These are phyloP conservation scores for Drosophila greeni DNA, from an alignment of 2,888 invertebrate genomes.

Conservation along the genomic window DNA sequence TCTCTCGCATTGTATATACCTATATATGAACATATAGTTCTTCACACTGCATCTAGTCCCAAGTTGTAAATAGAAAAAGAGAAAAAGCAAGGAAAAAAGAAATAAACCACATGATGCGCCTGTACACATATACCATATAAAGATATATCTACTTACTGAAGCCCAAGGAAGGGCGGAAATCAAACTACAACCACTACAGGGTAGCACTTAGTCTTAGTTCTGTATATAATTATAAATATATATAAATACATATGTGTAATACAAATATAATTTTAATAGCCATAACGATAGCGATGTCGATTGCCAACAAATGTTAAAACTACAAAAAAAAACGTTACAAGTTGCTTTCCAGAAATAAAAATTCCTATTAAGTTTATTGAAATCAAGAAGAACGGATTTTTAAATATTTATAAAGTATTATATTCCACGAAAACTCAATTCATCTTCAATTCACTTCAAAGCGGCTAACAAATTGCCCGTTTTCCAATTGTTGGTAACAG, in stretches of 20 bases:
- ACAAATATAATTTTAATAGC: constrained; percentile 10
- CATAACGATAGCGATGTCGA: constrained; percentile 29
- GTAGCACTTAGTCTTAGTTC: constrained; percentile 28
- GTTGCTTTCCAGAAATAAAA: constrained; percentile 64
- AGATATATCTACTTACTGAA: constrained; percentile 6
- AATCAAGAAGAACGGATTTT: not conserved
- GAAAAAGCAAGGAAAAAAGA: not conserved
- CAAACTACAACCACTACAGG: constrained; percentile 34
- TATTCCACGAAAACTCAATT: too few relatives aligned
- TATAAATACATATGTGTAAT: constrained; percentile 31
- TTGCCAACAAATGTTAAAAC: constrained; percentile 20
- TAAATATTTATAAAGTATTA: not conserved
- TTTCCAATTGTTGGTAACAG: too few relatives aligned
- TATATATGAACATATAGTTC: constrained; percentile 40
- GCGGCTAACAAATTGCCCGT: too few relatives aligned
- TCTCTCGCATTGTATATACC: constrained; percentile 40
- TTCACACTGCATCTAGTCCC: constrained; percentile 68
- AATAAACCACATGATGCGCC: constrained; percentile 17
- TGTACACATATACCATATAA: constrained; percentile 4
- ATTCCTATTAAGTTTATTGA: constrained; percentile 57
- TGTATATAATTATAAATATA: constrained; percentile 19
- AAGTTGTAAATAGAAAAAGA: constrained; percentile 54
- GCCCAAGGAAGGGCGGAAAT: constrained; percentile 27
- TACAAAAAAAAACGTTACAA: constrained; percentile 30
- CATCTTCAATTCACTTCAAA: too few relatives aligned